A percentile compares a stretch with the other conserved stretches of the same genome.
These are phyloP conservation scores for Crenichthys baileyi DNA, from an alignment of 2,797 vertebrate species.

Conservation along the genomic window DNA sequence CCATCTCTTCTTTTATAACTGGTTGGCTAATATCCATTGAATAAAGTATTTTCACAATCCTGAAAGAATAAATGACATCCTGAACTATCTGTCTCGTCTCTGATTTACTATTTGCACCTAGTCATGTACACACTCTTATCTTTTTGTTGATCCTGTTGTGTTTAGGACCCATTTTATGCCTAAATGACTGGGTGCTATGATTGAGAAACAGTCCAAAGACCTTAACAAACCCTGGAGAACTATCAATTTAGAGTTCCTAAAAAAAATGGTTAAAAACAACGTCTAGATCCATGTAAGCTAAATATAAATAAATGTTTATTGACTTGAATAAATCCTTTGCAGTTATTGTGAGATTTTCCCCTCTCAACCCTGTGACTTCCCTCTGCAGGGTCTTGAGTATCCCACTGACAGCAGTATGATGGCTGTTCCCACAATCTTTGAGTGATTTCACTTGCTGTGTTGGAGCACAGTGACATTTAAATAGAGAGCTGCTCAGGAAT, in stretches of 20 bases:
- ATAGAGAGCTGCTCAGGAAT: conserved; percentile 41
- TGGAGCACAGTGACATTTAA: conserved; percentile 56
- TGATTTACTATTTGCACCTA: neutral
- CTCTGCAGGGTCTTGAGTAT: conserved; percentile 31
- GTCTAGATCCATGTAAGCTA: neutral
- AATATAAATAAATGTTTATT: conserved; percentile 2
- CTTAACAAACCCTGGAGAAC: neutral
- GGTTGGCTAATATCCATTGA: neutral
- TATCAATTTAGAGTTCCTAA: neutral
- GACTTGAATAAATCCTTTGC: conserved; percentile 3
- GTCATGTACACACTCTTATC: neutral
- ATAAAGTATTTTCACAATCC: neutral
- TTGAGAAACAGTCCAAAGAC: neutral
- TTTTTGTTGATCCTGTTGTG: neutral
- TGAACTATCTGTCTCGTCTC: neutral
- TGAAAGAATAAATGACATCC: neutral
- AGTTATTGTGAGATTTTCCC: neutral
- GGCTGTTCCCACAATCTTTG: conserved; percentile 9
- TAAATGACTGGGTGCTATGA: neutral
- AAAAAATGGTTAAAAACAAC: neutral
- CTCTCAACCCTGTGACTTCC: conserved; percentile 16
- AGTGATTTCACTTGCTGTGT: conserved; percentile 38
- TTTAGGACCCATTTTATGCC: neutral
- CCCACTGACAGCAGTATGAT: conserved; percentile 27
- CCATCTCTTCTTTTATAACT: neutral